These are phyloP conservation scores for Tortricodes alternella DNA, from an alignment of 2,888 invertebrate genomes.

Conservation along the genomic window DNA sequence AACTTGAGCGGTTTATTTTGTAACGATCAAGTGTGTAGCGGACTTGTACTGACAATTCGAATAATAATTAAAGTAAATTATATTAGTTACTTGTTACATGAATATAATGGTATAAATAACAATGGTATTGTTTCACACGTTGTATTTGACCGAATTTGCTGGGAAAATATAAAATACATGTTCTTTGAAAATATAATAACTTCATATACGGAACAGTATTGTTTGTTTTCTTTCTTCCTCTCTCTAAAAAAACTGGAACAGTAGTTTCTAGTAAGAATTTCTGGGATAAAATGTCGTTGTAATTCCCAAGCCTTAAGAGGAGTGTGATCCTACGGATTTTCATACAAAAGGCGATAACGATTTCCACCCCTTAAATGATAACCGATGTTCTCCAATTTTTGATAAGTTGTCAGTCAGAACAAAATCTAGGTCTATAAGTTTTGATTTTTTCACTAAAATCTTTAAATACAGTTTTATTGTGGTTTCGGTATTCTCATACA, in stretches of 20 bases:
- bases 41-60: constrained; percentile 61
- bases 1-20: constrained; percentile 62
- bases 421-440: too few relatives aligned
- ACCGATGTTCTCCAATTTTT: too few relatives aligned
- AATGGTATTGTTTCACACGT: constrained; percentile 77
- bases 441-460: too few relatives aligned
- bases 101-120: constrained; percentile 66
- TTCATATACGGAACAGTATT: constrained; percentile 66
- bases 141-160: constrained; percentile 77
- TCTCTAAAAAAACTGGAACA: not conserved
- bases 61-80: constrained; percentile 69
- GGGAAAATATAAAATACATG: constrained; percentile 74
- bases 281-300: too few relatives aligned
- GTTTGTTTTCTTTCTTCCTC: constrained; percentile 39
- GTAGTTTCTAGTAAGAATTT: not conserved
- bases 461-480: too few relatives aligned
- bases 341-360: too few relatives aligned
- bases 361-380: too few relatives aligned
- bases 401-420: too few relatives aligned
- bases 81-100: constrained; percentile 80
- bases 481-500: too few relatives aligned
- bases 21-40: constrained; percentile 71
- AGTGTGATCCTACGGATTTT: too few relatives aligned
- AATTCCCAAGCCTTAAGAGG: too few relatives aligned
- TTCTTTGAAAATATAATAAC: constrained; percentile 82